These are phyloP conservation scores for Poecile atricapillus DNA, from an alignment of 2,113 vertebrate genomes.

Conservation along the genomic window DNA sequence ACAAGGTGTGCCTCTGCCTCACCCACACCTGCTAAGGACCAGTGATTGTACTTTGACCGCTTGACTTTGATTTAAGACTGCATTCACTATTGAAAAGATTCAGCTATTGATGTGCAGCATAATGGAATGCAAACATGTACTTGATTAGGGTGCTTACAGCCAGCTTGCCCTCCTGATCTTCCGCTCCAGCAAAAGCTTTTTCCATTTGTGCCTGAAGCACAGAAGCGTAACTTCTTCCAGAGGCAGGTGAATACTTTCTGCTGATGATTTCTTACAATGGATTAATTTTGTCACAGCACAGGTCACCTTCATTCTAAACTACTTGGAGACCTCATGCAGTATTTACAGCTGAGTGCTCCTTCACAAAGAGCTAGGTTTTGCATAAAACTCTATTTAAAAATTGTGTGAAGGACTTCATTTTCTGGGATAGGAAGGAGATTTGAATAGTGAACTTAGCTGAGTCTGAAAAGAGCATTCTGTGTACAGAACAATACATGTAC, in stretches of 20 bases:
- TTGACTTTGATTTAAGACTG: not conserved
- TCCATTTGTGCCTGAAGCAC: not conserved
- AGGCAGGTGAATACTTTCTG: not conserved
- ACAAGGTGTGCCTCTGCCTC: not conserved
- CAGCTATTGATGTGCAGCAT: not conserved
- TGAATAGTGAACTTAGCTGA: not conserved
- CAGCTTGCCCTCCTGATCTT: not conserved
- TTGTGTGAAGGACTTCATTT: not conserved
- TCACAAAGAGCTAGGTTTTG: not conserved
- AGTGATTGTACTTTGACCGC: not conserved
- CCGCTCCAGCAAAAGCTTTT: not conserved
- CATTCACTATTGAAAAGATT: not conserved
- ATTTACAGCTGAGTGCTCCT: not conserved
- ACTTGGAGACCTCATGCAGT: not conserved
- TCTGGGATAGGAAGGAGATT: not conserved
- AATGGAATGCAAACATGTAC: not conserved
- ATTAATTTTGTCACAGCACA: not conserved
- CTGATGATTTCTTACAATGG: not conserved
- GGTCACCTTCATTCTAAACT: not conserved
- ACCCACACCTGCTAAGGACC: not conserved
- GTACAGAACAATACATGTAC: not conserved
- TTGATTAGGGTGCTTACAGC: not conserved
- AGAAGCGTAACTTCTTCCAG: not conserved
- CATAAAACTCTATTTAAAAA: not conserved
- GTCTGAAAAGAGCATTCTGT: not conserved